A percentile compares a stretch with the other conserved stretches of the same genome.
phyloP scores from a whole-genome alignment of 2,113 vertebrate genomes.

The Psilopsiagon aurifrons region DNA sequence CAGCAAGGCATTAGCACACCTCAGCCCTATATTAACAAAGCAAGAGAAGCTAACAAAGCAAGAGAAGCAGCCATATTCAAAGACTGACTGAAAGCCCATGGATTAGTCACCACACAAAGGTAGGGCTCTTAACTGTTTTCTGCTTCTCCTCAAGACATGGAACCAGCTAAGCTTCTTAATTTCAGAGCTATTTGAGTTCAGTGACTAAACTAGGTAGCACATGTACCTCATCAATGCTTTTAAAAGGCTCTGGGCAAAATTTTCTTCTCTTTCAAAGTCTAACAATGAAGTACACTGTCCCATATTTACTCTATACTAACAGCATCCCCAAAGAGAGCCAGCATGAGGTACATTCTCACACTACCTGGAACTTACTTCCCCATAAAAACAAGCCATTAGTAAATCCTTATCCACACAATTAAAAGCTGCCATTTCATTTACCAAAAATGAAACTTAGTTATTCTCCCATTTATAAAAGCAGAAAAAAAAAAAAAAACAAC shows the following conservation, averaged over 20 bases:
- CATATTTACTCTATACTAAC: background rate
- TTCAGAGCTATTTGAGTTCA: background rate
- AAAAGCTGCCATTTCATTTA: background rate
- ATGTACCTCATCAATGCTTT: background rate
- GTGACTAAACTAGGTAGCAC: background rate
- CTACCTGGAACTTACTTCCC: background rate
- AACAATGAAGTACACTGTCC: background rate
- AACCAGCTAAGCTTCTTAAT: background rate
- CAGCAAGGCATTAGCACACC: background rate
- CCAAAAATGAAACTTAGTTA: background rate
- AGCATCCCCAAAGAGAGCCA: background rate
- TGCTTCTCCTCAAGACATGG: background rate
- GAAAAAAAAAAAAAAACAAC: background rate
- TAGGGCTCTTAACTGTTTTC: background rate
- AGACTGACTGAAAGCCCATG: background rate
- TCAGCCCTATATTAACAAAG: background rate
- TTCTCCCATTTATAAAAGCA: background rate
- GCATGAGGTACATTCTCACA: background rate
- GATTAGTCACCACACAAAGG: background rate
- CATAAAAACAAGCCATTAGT: background rate
- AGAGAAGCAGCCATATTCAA: background rate
- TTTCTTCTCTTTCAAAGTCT: background rate
- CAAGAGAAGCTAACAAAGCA: background rate
- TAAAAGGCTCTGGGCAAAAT: background rate
- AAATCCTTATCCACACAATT: background rate